Conservation (phyloP, 2,113 vertebrate species). For the Ptilorrhoa leucosticta region DNA sequence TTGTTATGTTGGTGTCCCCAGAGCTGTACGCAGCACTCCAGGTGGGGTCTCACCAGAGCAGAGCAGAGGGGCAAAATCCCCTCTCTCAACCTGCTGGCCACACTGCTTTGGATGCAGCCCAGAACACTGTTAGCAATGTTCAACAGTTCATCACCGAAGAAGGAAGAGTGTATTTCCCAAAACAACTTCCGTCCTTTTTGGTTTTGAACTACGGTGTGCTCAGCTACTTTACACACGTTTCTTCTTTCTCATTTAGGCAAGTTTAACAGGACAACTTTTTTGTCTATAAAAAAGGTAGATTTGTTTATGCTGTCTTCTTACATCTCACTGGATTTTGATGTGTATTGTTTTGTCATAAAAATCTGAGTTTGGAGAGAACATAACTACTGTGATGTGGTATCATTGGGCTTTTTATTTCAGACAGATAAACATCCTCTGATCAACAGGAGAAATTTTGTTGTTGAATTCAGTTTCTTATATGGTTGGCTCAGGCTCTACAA, state of each 20-base stretch:
- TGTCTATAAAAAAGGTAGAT: not conserved
- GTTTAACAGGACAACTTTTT: not conserved
- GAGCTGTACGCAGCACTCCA: not conserved
- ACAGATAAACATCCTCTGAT: not conserved
- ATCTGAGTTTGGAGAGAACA: not conserved
- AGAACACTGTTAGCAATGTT: not conserved
- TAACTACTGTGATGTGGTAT: not conserved
- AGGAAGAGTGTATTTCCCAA: not conserved
- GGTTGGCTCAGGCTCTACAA: not conserved
- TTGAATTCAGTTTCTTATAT: not conserved
- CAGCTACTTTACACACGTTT: not conserved
- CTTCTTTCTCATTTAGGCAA: not conserved
- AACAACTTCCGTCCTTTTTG: not conserved
- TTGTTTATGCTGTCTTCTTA: not conserved
- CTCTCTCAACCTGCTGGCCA: not conserved
- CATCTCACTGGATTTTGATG: not conserved
- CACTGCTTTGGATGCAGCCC: not conserved
- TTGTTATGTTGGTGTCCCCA: not conserved
- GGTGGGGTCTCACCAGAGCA: not conserved
- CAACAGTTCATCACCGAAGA: not conserved
- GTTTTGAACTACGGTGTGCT: not conserved
- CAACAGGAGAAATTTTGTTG: not conserved
- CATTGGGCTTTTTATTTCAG: not conserved
- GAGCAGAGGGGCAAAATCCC: not conserved
- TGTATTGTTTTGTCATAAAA: not conserved